Base-by-base conservation (phyloP, 2,113 vertebrate genomes). In the Sterrhoptilus dennistouni region DNA sequence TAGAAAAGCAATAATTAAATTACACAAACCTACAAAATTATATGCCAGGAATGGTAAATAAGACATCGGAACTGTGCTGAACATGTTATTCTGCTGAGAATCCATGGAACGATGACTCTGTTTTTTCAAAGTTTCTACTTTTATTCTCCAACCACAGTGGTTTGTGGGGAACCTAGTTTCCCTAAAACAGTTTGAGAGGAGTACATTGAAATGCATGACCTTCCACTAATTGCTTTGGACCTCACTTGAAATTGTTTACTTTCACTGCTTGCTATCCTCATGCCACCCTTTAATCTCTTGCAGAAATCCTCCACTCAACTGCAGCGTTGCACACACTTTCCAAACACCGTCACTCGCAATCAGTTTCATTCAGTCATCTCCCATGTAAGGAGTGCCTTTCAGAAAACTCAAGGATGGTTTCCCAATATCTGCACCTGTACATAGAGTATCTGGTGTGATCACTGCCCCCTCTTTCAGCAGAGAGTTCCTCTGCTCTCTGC, bases 231-330 rank as follows among this genome's bases (percentile, higher is more conserved):
- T 83, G 44, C 76, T 83, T 63, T 86, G 52, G n/a, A 64, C 49
- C 28, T 92, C 33, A 66, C 20, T 12, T 71, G 68, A 83, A 92
- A 89, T n/a, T 38, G 76, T 92, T 92, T 83, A 70, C 92, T 93
- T 96, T 94, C 87, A 42, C 90, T 87, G 45, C 63, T 71, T 68
- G 45, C 65, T 89, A n/a, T 45, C 87, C 77, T 96, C 44, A n/a
- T 20, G 10, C 27, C 18, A 86, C 68, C 83, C 52, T 88, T 86
- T 75, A 92, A 83, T 90, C 79, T 88, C 82, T 10, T 49, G 33
- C 60, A 92, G 71, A 92, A 96, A 95, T 84, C 82, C 89, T 87
- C 72, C 54, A 61, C 23, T 42, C 5, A 0, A 7, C 45, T 35
- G 84, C 87, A 53, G 61, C 1, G 1, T 6, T 72, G 29, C 38